Conservation (phyloP, 2,797 vertebrate species). For the Oreortyx pictus region DNA sequence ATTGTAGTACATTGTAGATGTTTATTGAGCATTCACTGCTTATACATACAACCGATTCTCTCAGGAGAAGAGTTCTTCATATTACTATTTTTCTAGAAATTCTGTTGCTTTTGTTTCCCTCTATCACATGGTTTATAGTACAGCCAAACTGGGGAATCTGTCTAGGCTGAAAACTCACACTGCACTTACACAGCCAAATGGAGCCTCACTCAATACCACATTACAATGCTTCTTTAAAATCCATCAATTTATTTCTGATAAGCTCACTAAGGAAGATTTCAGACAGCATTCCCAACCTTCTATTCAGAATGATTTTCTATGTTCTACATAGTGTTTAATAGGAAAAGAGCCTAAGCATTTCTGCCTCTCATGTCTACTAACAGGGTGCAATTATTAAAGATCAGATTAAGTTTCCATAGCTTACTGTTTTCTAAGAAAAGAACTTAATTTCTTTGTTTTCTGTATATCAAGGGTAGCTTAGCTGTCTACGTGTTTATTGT, state of each 20-base stretch:
- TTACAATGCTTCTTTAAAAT: background rate
- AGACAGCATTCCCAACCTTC: background rate
- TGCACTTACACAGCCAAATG: background rate
- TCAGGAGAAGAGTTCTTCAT: background rate
- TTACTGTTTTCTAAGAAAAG: background rate
- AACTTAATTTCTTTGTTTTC: background rate
- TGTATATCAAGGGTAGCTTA: background rate
- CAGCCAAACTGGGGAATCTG: background rate
- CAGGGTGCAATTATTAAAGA: background rate
- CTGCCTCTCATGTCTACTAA: background rate
- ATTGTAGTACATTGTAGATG: background rate
- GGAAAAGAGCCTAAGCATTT: background rate
- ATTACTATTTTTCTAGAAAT: background rate
- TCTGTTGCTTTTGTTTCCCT: background rate
- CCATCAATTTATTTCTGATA: background rate
- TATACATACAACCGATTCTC: background rate
- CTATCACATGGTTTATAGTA: background rate
- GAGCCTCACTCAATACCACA: background rate
- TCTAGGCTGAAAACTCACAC: background rate
- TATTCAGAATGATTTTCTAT: background rate
- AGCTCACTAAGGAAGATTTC: background rate
- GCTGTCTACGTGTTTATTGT: background rate
- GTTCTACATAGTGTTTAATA: background rate
- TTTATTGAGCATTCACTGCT: background rate
- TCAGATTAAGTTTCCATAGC: background rate